Conservation (phyloP, 2,797 vertebrate species). For the Pseudotriccus pelzelni region DNA sequence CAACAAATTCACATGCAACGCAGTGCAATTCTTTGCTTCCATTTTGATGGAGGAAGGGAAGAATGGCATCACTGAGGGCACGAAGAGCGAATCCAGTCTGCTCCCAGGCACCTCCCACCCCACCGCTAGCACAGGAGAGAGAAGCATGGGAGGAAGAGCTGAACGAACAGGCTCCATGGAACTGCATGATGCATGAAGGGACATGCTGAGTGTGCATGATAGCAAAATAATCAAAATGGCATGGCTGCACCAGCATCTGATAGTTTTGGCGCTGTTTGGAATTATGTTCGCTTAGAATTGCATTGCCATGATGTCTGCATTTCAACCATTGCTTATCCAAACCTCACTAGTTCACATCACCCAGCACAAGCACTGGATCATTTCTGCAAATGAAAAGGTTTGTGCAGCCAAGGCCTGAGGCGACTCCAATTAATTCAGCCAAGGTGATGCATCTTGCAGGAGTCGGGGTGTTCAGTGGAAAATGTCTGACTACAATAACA, state of each 20-base stretch:
- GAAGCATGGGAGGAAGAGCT: accelerated
- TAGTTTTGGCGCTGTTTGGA: not conserved
- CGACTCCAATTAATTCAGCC: not conserved
- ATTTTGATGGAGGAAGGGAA: conserved; percentile 14
- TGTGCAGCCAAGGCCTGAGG: not conserved
- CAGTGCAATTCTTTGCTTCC: not conserved
- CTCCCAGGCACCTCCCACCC: not conserved
- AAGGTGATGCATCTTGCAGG: not conserved
- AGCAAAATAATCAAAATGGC: not conserved
- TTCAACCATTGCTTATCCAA: not conserved
- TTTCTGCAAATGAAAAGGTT: not conserved
- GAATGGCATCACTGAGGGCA: not conserved
- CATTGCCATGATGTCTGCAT: not conserved
- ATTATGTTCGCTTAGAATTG: not conserved
- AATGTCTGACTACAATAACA: not conserved
- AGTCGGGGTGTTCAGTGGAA: not conserved
- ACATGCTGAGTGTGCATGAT: not conserved
- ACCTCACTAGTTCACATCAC: not conserved
- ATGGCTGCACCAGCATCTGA: not conserved
- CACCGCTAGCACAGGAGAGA: not conserved
- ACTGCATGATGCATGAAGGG: not conserved
- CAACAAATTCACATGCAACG: not conserved
- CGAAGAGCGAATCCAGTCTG: not conserved
- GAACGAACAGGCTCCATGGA: not conserved
- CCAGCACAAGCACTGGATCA: not conserved